Percentiles rank a stretch among this genome's conserved stretches.
phyloP scores from a whole-genome alignment of 2,113 vertebrate species.

The Panthera tigris region DNA sequence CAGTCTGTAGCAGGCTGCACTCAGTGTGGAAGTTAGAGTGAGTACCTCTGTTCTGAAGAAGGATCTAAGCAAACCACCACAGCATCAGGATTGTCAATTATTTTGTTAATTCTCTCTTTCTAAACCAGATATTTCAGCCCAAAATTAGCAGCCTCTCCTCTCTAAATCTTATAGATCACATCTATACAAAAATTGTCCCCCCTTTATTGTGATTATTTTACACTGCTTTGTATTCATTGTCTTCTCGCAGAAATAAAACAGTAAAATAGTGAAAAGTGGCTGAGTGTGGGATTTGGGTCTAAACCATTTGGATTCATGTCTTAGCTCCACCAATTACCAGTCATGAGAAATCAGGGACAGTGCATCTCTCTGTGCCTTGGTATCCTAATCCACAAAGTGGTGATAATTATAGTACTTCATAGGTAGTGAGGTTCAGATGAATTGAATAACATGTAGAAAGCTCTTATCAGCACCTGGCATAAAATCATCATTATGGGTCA shows the following conservation, averaged over 20 bases:
- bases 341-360: not conserved
- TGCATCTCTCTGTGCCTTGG: not conserved
- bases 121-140: not conserved
- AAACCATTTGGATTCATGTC: not conserved
- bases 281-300: not conserved
- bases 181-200: not conserved
- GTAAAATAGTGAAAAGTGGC: not conserved
- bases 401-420: not conserved
- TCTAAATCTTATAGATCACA: not conserved
- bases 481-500: not conserved
- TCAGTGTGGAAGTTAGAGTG: fast-evolving
- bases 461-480: not conserved
- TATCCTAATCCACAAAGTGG: not conserved
- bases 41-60: fast-evolving
- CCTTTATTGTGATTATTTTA: not conserved
- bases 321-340: not conserved
- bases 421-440: not conserved
- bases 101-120: not conserved
- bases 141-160: not conserved
- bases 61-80: fast-evolving
- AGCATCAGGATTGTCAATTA: not conserved
- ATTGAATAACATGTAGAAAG: not conserved
- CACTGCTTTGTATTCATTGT: not conserved
- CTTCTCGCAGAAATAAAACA: not conserved
- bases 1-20: fast-evolving